Base-by-base conservation (phyloP, 1,140 invertebrate species). In the Diorhabda sublineata region DNA sequence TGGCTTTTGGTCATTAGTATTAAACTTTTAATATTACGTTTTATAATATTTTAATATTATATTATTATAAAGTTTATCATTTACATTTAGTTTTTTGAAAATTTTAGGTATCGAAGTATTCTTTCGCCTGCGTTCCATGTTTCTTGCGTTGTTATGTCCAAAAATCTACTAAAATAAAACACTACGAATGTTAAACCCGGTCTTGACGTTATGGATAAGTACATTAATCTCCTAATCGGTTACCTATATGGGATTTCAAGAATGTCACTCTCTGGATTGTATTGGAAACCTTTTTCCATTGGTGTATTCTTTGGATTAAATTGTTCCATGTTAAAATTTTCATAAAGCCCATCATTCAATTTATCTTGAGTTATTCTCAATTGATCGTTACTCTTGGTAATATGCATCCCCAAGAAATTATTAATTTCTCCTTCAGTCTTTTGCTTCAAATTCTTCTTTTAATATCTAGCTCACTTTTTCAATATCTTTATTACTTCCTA, bases 371-470 rank as follows among this genome's bases (percentile, higher is more conserved):
- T 52, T 52, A 64, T 64, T 6, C n/a, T 26, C n/a, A 64, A 5
- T 11, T 6, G 47, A 56, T 47, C 41, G 9, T 56, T 26, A n/a
- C 6, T 52, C 56, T 42, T 64, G 11, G 4, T 64, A 5, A 64
- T 64, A n/a, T 64, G 47, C 67, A 68, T 68, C 11, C 59, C 67
- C 42, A 68, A 45, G 58, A 68, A 68, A 63, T 68, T 64, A 6
- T 45, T 56, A n/a, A 68, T 47, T 63, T 68, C 47, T 42, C 67
- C 67, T 45, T 63, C 26, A 11, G 57, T 63, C 9, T 64, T 68
- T 68, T 57, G 67, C 61, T 68, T 57, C 9, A 58, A 68, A 63
- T 63, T 63, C 6, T 43, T 43, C 42, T 58, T 56, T 58, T 44
- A 67, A 63, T 56, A 63, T 8, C 11, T 11, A 42, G 4, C n/a